Percentiles rank a stretch among this genome's conserved stretches.
Conservation (phyloP, 2,888 invertebrate genomes). For the Diarsia brunnea region DNA sequence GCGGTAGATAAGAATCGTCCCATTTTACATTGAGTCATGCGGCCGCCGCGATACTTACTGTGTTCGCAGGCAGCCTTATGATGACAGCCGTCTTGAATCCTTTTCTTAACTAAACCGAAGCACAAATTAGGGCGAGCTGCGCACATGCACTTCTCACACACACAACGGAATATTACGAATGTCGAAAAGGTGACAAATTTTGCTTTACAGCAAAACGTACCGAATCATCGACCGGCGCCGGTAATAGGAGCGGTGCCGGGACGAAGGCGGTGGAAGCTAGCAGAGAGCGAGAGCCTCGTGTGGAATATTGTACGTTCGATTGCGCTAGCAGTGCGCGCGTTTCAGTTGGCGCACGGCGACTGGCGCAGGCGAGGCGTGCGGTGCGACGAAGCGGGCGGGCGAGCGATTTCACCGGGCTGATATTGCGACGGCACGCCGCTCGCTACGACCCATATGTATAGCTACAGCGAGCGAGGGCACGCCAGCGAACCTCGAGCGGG, state of each 20-base stretch:
- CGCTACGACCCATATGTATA: conserved; percentile 88
- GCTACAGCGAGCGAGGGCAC: conserved; percentile 86
- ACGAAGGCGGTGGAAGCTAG: conserved; percentile 76
- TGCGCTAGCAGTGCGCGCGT: conserved; percentile 90
- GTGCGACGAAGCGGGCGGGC: conserved; percentile 89
- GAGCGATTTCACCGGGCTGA: conserved; percentile 91
- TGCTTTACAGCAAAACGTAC: conserved; percentile 71
- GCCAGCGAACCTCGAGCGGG: conserved; percentile 83
- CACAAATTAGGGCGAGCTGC: conserved; percentile 82
- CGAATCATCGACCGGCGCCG: conserved; percentile 76
- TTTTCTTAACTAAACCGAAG: conserved; percentile 82
- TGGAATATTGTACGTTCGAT: conserved; percentile 86
- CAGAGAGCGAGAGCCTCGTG: conserved; percentile 82
- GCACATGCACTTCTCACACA: conserved; percentile 83
- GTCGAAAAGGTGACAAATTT: conserved; percentile 71
- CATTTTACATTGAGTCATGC: conserved; percentile 90
- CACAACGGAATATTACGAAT: conserved; percentile 69
- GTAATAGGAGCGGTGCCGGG: conserved; percentile 75
- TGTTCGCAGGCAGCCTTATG: conserved; percentile 90
- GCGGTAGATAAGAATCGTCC: conserved; percentile 89
- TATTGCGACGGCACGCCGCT: conserved; percentile 89
- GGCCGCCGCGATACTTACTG: conserved; percentile 88
- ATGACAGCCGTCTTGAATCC: conserved; percentile 89
- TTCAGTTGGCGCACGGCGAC: conserved; percentile 91
- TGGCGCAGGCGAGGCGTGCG: conserved; percentile 90